Conservation (phyloP, 2,888 invertebrate species). For the Eupithecia pulchellata region DNA sequence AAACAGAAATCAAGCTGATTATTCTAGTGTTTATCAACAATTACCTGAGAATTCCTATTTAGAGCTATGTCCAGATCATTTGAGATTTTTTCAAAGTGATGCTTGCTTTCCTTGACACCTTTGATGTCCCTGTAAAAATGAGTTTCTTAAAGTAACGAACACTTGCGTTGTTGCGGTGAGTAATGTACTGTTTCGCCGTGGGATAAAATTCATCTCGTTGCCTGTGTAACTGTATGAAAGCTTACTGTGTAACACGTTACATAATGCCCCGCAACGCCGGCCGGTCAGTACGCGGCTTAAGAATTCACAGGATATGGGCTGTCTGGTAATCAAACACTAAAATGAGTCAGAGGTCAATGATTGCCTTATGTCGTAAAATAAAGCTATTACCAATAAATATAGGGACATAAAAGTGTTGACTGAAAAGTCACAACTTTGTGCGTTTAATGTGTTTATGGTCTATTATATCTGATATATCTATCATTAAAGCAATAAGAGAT, state of each 20-base stretch:
- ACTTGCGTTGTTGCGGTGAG: no score
- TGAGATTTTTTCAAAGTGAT: conserved; percentile 97
- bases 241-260: no score
- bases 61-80: conserved; percentile 95
- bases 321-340: conserved; percentile 44
- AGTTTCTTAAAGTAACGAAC: no score
- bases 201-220: no score
- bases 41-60: conserved; percentile 92
- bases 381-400: background rate
- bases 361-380: conserved; percentile 6
- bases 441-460: background rate
- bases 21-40: background rate
- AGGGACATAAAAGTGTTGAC: background rate
- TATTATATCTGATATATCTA: no score
- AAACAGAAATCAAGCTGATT: background rate
- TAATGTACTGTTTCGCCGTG: no score
- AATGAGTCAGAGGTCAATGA: conserved; percentile 43
- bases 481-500: background rate
- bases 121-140: conserved; percentile 91
- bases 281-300: no score
- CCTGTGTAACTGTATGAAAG: no score
- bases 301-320: conserved; percentile 44
- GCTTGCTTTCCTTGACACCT: conserved; percentile 95
- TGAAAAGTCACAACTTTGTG: background rate
- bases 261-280: no score